These are phyloP conservation scores for Caranx ignobilis DNA, from an alignment of 2,113 vertebrate genomes.

Conservation along the genomic window DNA sequence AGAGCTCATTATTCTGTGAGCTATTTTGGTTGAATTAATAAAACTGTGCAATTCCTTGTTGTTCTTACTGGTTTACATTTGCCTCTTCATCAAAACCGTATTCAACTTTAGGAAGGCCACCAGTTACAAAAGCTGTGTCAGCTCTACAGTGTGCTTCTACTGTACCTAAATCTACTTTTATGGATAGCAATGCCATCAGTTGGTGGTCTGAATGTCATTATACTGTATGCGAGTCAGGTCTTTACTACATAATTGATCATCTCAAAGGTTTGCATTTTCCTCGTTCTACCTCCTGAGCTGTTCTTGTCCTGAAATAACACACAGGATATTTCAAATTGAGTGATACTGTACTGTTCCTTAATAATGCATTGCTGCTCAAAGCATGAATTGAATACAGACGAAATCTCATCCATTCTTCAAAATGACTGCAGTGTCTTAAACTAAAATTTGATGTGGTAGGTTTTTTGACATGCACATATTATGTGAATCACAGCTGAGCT, in stretches of 20 bases:
- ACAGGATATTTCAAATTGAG: background rate
- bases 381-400: background rate
- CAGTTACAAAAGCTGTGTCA: conserved; percentile 26
- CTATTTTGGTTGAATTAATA: conserved; percentile 41
- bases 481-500: conserved; percentile 60
- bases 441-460: conserved; percentile 20
- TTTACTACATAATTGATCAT: conserved; percentile 11
- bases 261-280: conserved; percentile 18
- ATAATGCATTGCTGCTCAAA: conserved; percentile 24
- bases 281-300: background rate
- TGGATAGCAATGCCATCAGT: conserved; percentile 3
- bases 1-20: conserved; percentile 49
- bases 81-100: conserved; percentile 38
- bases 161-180: background rate
- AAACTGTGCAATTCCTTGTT: conserved; percentile 22
- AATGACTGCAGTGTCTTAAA: conserved; percentile 22
- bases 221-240: background rate
- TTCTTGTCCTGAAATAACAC: background rate
- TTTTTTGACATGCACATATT: conserved; percentile 56
- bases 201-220: background rate
- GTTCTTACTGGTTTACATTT: conserved; percentile 14
- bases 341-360: conserved; percentile 5
- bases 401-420: conserved; percentile 6
- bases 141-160: conserved; percentile 1
- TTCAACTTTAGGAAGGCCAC: conserved; percentile 34